phyloP scores from a whole-genome alignment of 2,113 vertebrate genomes.

The Rhinichthys klamathensis region DNA sequence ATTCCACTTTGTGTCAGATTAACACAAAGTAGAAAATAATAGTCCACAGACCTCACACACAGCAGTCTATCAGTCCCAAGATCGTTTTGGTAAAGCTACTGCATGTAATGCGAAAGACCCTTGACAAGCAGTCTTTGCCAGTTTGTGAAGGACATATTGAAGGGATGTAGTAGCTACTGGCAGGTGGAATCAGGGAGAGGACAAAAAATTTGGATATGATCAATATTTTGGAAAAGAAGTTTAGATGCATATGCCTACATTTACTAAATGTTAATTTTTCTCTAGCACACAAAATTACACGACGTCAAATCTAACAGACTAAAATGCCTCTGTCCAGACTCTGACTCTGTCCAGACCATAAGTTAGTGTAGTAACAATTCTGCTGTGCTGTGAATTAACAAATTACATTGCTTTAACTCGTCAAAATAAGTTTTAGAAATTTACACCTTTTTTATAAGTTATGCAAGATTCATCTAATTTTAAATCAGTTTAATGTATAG shows the following conservation, averaged over 20 bases:
- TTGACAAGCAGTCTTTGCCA: constrained; percentile 1
- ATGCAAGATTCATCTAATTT: too few species aligned
- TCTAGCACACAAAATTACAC: not conserved
- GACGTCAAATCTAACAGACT: not conserved
- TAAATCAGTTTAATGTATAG: too few species aligned
- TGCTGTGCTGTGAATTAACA: not conserved
- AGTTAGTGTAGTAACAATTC: not conserved
- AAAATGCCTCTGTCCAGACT: not conserved
- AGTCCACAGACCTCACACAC: not conserved
- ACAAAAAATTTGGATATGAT: too few species aligned
- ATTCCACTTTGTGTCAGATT: not conserved
- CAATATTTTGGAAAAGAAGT: too few species aligned
- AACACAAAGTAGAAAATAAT: not conserved
- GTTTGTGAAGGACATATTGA: not conserved
- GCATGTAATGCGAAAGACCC: not conserved
- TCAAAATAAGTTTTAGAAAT: too few species aligned
- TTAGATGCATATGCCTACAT: not conserved
- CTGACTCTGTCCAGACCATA: not conserved
- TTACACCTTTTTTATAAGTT: too few species aligned
- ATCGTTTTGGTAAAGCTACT: not conserved
- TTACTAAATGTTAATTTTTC: not conserved
- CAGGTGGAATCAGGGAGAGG: not conserved
- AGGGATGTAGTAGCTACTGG: too few species aligned
- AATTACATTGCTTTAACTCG: too few species aligned
- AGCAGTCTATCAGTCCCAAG: not conserved